phyloP scores from a whole-genome alignment of 2,113 vertebrate species.

The Pogona vitticeps region DNA sequence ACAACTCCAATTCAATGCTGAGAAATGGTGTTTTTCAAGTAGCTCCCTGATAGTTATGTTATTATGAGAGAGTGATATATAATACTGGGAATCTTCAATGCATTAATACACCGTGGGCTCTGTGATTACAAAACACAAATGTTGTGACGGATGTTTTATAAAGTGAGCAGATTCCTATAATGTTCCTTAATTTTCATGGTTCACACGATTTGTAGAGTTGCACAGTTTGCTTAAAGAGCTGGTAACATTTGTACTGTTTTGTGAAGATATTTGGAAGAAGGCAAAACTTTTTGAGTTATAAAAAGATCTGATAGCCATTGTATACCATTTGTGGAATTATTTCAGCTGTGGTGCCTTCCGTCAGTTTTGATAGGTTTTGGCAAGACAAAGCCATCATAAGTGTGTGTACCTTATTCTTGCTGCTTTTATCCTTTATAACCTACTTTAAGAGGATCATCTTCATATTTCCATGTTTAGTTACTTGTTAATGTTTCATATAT shows the following conservation, averaged over 20 bases:
- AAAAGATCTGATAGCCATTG: neutral
- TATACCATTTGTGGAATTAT: neutral
- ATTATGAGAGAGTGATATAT: neutral
- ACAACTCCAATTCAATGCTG: neutral
- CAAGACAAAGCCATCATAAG: neutral
- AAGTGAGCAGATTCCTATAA: neutral
- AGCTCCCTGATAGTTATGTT: neutral
- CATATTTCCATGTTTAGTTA: too few relatives aligned
- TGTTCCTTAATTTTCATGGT: neutral
- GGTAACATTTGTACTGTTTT: neutral
- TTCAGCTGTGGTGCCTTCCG: neutral
- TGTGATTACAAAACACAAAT: constrained; percentile 1
- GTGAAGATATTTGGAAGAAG: neutral
- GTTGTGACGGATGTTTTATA: neutral
- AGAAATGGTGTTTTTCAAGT: neutral
- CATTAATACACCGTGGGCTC: neutral
- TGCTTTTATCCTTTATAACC: too few relatives aligned
- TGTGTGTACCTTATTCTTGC: neutral
- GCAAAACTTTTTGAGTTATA: neutral
- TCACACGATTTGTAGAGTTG: neutral
- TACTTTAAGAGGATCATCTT: too few relatives aligned
- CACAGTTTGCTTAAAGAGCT: neutral
- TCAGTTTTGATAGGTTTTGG: neutral
- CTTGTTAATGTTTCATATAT: too few relatives aligned
- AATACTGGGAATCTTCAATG: neutral